Conservation (phyloP, 1,140 invertebrate species). For the Dermatophagoides farinae region DNA sequence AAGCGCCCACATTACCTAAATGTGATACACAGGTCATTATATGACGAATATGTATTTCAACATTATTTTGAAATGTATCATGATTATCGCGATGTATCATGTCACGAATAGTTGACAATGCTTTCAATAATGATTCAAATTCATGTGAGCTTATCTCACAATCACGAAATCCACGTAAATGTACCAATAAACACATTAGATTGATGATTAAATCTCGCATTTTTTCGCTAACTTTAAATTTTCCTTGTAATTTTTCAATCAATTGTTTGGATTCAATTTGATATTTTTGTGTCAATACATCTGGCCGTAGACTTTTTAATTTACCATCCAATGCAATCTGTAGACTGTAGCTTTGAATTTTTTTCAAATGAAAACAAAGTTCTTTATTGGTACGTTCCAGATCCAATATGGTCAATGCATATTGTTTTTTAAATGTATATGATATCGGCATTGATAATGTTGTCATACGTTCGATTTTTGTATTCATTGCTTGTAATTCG, state of each 20-base stretch:
- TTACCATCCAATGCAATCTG: constrained; percentile 69
- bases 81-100: constrained; percentile 55
- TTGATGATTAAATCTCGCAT: constrained; percentile 56
- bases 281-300: constrained; percentile 63
- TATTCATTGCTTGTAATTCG: constrained; percentile 64
- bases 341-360: constrained; percentile 58
- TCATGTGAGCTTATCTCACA: constrained; percentile 76
- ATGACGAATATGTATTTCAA: constrained; percentile 77
- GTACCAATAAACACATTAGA: constrained; percentile 70
- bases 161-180: constrained; percentile 71
- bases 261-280: constrained; percentile 57
- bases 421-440: constrained; percentile 67
- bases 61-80: constrained; percentile 60
- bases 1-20: constrained; percentile 30
- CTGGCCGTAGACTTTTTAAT: constrained; percentile 53
- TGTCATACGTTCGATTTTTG: constrained; percentile 55
- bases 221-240: constrained; percentile 31
- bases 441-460: constrained; percentile 40
- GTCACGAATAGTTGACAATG: constrained; percentile 64
- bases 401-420: constrained; percentile 69
- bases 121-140: constrained; percentile 73
- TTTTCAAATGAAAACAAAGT: constrained; percentile 58
- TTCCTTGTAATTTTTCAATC: constrained; percentile 36
- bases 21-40: constrained; percentile 63
- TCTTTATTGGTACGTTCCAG: constrained; percentile 76